Evolutionary conservation across 2,888 invertebrate genomes (phyloP), one percentile per base, ranked within the genome.

Genomic region (Allolobophora icterica): DNA sequence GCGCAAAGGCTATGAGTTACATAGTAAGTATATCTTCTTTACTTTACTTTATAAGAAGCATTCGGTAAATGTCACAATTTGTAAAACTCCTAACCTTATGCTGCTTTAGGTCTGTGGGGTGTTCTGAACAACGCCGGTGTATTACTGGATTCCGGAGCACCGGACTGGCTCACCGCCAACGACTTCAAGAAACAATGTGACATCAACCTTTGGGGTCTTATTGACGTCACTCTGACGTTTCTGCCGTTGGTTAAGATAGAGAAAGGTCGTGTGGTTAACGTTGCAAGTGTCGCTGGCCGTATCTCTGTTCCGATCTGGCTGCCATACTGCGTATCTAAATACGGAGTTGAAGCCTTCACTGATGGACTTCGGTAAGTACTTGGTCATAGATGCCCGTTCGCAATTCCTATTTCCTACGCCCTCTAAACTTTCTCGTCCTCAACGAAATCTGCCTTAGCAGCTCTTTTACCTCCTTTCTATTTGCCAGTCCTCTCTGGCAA

Each of bases 181-280:
- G 87, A 87, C 24, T 87, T 11, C 87, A 87, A 38, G 87, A 87
- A 6, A 34, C 21, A 3, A 87, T 30, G 35, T 38, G 87, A 87
- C 19, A 38, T 87, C 35, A 87, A 87, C n/a, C 87, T 87, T 11
- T 87, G 87, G 87, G 87, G 87, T 35, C 87, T 87, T 21, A 87
- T 52, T 24, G 52, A 52, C 52, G 52, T 52, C 52, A 52, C 52
- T 52, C 52, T 52, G 24, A 52, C 52, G 15, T 84, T 84, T 84
- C 84, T 84, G 84, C 84, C 84, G 13, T 21, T 84, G 33, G 84
- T 84, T 3, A 84, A 84, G 84, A 84, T 34, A 33, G 84, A 33
- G 34, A 84, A 84, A 35, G 84, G 87, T 87, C 87, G 87, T 6
- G 38, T 87, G 21, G 35, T 87, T 0, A 87, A 87, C 34, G 38